Evolutionary conservation across 2,113 vertebrate genomes (phyloP).

Genomic region (Ahaetulla prasina): DNA sequence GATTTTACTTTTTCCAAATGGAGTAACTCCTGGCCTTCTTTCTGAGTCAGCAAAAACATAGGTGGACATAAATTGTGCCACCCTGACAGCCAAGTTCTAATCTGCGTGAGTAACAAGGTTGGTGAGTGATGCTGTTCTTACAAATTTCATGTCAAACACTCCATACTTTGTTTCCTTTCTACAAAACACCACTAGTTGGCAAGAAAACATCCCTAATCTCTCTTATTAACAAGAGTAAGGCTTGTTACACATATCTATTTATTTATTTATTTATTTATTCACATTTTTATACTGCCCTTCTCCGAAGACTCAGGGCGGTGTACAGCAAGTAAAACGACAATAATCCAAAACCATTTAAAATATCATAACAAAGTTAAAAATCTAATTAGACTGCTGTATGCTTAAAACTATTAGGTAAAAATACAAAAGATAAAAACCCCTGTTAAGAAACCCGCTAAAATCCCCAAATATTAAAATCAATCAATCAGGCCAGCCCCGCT

Average conservation of each 20-base stretch:
- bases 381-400: no score
- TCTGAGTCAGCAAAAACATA: not conserved
- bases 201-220: not conserved
- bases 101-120: not conserved
- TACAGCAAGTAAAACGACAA: no score
- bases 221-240: not conserved
- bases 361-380: no score
- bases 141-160: not conserved
- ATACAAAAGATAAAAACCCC: no score
- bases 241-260: not conserved
- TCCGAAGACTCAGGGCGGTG: no score
- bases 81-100: not conserved
- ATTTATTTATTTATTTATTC: no score
- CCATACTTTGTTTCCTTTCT: not conserved
- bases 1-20: not conserved
- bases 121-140: not conserved
- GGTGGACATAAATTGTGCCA: not conserved
- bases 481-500: no score
- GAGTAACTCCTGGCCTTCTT: not conserved
- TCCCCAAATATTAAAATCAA: no score
- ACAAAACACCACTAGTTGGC: not conserved
- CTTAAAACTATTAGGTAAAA: no score
- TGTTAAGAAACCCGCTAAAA: no score
- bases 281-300: no score
- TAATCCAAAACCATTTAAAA: no score